Evolutionary conservation across 2,113 vertebrate genomes (phyloP), one percentile per base, ranked within the genome.

Genomic region (Nansenia antarctica): DNA sequence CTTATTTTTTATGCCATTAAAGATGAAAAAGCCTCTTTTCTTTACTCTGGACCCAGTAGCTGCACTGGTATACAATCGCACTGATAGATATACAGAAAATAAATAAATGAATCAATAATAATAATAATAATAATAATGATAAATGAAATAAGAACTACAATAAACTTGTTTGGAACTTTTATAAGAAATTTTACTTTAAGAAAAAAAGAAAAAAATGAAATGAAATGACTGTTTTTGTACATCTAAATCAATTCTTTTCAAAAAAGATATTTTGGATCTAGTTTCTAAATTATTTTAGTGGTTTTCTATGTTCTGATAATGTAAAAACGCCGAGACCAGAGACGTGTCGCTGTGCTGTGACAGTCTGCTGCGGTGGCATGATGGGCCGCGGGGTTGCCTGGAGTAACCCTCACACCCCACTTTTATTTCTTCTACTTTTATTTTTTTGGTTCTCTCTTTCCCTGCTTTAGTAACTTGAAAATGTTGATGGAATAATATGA

Each of bases 281-380:
- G 95, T 98, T 99, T 98, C 93, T 96, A 95, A 97, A 94, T 98
- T 96, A 96, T 96, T 98, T 98, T 95, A 94, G 93, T 93, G 93
- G 85, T 97, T 99, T 98, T 98, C 92, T 98, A 98, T 95, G 93
- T 98, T 96, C 89, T 83, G 88, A 84, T 62, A 87, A 89, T 90
- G 86, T 81, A 72, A n/a, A 88, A 81, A 88, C 83, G 82, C 87
- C 88, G 85, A 90, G 88, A 94, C n/a, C n/a, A 95, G 90, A 85
- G 91, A 94, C 75, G 74, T 70, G 93, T 94, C 94, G 93, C 94
- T 90, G 94, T 95, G 94, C 92, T 93, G 88, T 81, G 87, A 93
- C 82, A 89, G 88, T 79, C 85, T 90, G 91, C 88, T 70, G 26
- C 90, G 92, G 93, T 94, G 92, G 93, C 87, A 86, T 80, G 78